These are phyloP conservation scores for Ascidia mentula DNA, from an alignment of 23 tunicate genomes.

Conservation along the genomic window DNA sequence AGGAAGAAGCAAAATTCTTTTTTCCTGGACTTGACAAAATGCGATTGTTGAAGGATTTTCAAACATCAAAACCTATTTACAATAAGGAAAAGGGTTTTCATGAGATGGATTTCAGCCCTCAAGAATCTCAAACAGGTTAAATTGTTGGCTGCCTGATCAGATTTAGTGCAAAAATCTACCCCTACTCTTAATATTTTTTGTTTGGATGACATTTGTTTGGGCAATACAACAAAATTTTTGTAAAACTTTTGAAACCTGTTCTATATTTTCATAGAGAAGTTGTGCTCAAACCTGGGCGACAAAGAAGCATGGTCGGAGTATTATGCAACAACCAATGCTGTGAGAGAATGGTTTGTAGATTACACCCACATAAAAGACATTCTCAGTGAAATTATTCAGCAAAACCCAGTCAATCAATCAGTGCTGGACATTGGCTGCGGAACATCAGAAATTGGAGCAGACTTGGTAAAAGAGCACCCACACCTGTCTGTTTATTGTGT, in stretches of 20 bases:
- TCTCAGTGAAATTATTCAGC: neutral
- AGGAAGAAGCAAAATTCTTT: slow-evolving; percentile 34
- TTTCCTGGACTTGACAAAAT: slow-evolving; percentile 43
- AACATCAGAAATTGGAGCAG: slow-evolving; percentile 42
- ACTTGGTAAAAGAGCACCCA: slow-evolving; percentile 13
- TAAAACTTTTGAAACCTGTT: neutral
- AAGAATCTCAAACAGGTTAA: too few relatives aligned
- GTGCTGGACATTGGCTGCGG: slow-evolving; percentile 85
- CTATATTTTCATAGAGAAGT: slow-evolving; percentile 2
- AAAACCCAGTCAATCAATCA: neutral
- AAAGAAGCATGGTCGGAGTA: slow-evolving; percentile 40
- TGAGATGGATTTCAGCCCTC: too few relatives aligned
- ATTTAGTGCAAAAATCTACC: too few relatives aligned
- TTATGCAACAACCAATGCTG: slow-evolving; percentile 19
- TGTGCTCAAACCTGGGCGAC: slow-evolving; percentile 20
- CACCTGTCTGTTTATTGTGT: slow-evolving; percentile 50
- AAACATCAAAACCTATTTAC: too few relatives aligned
- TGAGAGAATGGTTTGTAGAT: slow-evolving; percentile 62
- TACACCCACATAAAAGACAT: slow-evolving; percentile 36
- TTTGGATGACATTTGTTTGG: too few relatives aligned
- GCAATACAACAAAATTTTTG: too few relatives aligned
- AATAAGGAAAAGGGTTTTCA: too few relatives aligned
- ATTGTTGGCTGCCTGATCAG: too few relatives aligned
- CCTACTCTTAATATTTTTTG: too few relatives aligned
- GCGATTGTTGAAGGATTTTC: neutral